A percentile compares a stretch with the other conserved stretches of the same genome.
These are phyloP conservation scores for Mus caroli DNA, from an alignment of 2,797 vertebrate genomes.

Conservation along the genomic window DNA sequence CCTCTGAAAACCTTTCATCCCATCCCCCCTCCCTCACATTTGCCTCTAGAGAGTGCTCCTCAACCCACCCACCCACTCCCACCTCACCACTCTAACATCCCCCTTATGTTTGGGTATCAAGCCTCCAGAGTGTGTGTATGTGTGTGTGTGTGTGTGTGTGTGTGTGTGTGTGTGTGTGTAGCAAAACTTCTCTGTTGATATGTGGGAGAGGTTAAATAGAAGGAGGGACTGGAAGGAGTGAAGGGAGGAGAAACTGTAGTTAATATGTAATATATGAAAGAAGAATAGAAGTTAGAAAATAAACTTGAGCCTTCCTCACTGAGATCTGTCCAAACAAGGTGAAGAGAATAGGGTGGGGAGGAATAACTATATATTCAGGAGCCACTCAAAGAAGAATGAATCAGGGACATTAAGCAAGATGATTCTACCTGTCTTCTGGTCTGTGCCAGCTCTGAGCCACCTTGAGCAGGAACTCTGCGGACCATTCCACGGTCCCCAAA, in stretches of 20 bases:
- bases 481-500: too few species aligned
- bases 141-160: too few species aligned
- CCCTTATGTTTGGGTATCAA: neutral
- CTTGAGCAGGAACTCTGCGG: too few species aligned
- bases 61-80: neutral
- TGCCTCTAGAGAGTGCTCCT: neutral
- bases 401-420: neutral
- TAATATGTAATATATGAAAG: neutral
- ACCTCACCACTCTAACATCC: neutral
- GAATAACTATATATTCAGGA: neutral
- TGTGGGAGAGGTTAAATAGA: neutral
- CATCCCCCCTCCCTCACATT: neutral
- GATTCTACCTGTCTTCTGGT: neutral
- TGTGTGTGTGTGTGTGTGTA: too few species aligned
- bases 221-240: too few species aligned
- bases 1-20: too few species aligned
- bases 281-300: neutral
- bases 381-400: neutral
- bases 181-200: too few species aligned
- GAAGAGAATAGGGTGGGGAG: fast-evolving
- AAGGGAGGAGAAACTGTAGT: neutral
- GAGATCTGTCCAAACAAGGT: neutral
- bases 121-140: too few species aligned
- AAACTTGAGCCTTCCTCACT: neutral
- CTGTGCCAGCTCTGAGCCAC: too few species aligned